Evolutionary conservation across 2,888 invertebrate species (phyloP).

Genomic region (Coenonympha glycerion): DNA sequence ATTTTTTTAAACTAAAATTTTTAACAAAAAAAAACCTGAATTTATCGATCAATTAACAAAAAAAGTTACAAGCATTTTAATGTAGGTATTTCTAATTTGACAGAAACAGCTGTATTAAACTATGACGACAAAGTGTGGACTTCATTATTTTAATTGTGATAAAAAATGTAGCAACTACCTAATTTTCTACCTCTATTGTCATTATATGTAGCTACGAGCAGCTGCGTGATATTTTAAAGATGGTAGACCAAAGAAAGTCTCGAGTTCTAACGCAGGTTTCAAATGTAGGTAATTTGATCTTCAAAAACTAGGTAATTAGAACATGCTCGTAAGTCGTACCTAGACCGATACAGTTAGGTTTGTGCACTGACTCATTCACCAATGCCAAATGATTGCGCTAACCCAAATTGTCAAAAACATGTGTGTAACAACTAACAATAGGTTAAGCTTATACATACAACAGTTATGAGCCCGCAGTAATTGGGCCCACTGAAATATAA

Average conservation of each 20-base stretch:
- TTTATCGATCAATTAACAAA: too few relatives aligned
- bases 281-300: conserved; percentile 53
- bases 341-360: conserved; percentile 56
- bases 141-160: too few relatives aligned
- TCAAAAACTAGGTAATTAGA: conserved; percentile 65
- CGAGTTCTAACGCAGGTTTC: conserved; percentile 26
- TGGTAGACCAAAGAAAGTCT: conserved; percentile 26
- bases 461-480: not conserved
- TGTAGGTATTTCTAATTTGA: too few relatives aligned
- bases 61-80: too few relatives aligned
- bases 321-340: conserved; percentile 51
- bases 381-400: conserved; percentile 50
- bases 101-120: too few relatives aligned
- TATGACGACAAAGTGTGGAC: too few relatives aligned
- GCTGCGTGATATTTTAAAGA: not conserved
- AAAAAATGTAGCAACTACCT: too few relatives aligned
- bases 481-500: not conserved
- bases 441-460: conserved; percentile 31
- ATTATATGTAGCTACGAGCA: too few relatives aligned
- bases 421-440: conserved; percentile 36
- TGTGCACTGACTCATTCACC: conserved; percentile 50
- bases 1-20: too few relatives aligned
- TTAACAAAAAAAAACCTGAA: too few relatives aligned
- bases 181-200: too few relatives aligned
- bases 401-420: conserved; percentile 50